Evolutionary conservation across 1,140 invertebrate species (phyloP).

Genomic region (Heliothis virescens): DNA sequence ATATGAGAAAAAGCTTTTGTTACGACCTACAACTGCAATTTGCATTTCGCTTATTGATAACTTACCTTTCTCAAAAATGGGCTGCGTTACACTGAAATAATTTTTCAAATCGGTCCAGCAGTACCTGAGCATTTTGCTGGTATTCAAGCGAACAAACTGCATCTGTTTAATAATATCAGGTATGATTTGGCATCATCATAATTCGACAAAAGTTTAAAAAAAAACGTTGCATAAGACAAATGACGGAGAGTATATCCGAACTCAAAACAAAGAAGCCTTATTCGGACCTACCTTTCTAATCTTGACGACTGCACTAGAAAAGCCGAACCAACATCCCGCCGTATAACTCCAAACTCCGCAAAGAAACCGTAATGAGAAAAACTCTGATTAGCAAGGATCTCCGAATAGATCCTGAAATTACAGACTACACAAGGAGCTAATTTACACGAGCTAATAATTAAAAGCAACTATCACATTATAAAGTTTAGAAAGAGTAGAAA

Average conservation of each 20-base stretch:
- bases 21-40: too few species aligned
- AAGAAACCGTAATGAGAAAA: background rate
- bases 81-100: too few species aligned
- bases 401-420: background rate
- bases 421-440: background rate
- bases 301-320: background rate
- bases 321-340: too few species aligned
- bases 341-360: background rate
- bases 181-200: too few species aligned
- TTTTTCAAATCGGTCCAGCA: too few species aligned
- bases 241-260: background rate
- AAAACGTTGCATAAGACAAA: background rate
- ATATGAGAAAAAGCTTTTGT: too few species aligned
- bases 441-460: background rate
- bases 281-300: background rate
- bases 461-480: background rate
- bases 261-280: background rate
- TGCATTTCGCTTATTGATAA: too few species aligned
- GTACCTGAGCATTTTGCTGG: too few species aligned
- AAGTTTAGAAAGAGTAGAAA: too few species aligned
- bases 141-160: background rate
- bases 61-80: too few species aligned
- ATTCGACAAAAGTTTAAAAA: too few species aligned
- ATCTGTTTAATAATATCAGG: too few species aligned
- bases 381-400: background rate